Base-by-base conservation (phyloP, 64 coral and sea anemone genomes). In the Montipora foliosa region DNA sequence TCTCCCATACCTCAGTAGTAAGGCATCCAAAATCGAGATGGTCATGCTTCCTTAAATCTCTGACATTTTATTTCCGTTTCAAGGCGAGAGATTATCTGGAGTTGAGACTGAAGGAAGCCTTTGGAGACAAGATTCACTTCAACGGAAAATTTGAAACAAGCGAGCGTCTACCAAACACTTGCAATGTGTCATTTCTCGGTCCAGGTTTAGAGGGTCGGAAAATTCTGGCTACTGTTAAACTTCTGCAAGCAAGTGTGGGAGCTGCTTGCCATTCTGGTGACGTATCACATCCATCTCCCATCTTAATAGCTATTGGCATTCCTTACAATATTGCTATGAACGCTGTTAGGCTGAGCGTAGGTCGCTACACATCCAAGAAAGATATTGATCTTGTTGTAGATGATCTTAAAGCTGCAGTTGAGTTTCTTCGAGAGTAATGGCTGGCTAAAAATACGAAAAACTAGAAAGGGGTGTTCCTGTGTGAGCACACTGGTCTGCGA, bases 11-110 rank as follows among this genome's bases (percentile, higher is more conserved):
- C 37, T 37, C 2, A 37, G 37, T 37, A 37, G 37, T 37, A 37
- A 37, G 37, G 37, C 37, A 37, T 37, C 37, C 37, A 37, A 37
- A 37, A 37, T 37, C 37, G 37, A 37, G 37, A 37, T 37, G 37
- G 37, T 37, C 37, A 37, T 37, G 37, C 37, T 37, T 78, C 15
- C 14, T 59, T 14, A 1, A 77, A 9, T 29, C 3, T 15, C 51
- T 15, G 9, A 76, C 67, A 17, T 58, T 7, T 81, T 77, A 9
- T 13, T 68, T 74, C 13, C 67, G 46, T 67, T 92, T 76, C 47
- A 58, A 99, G 98, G 92, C 95, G 2, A 89, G 98, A 89, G 98
- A 99, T 49, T 88, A 99, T 84, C 83, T 99, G 8, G 98, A 99
- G 91, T 12, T 47, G 19, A 91, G 53, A 82, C 86, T 99, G 60